Evolutionary conservation across 1,140 invertebrate species (phyloP), one percentile per base, ranked within the genome.

Genomic region (Campoletis sonorensis): DNA sequence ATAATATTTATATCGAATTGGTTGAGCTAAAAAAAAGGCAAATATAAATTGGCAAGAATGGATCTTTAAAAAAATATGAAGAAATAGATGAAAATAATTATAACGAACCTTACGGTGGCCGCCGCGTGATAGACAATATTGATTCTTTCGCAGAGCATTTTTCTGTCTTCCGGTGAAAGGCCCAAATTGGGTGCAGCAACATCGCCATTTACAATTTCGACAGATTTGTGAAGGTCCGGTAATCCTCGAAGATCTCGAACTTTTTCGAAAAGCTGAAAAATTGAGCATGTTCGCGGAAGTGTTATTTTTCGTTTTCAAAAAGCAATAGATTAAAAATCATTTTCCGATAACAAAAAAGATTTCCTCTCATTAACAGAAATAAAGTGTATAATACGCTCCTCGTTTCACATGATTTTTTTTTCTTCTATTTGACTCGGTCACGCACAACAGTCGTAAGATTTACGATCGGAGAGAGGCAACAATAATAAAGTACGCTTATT

Each of bases 71-170:
- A n/a, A n/a, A n/a, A n/a, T n/a, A n/a, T n/a, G n/a, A n/a, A n/a
- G n/a, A n/a, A n/a, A n/a, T n/a, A 54, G 2, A 54, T 3, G 49
- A 23, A 64, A 64, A 26, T 15, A 64, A 3, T 7, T 26, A 73
- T 26, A 18, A 58, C 76, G 23, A 64, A 94, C 93, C 94, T 93
- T 79, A 97, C 96, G 61, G 98, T 98, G 0, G 98, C 98, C 0
- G 98, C 98, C 37, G 94, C 96, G 87, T 99, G 98, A 87, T 97
- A 97, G 0, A 99, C 95, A 71, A 98, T 94, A 51, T 95, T 93
- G 0, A 98, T 94, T 82, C 95, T 94, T 7, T 96, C 93, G 27
- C 92, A 92, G 0, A 99, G 88, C 21, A 93, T 91, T 79, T 95
- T 87, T 70, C 94, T 91, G 89, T 98, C 96, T n/a, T 93, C 89